Evolutionary conservation across 2,797 vertebrate genomes (phyloP), one percentile per base, ranked within the genome.

Genomic region (Arctocebus calabarensis): DNA sequence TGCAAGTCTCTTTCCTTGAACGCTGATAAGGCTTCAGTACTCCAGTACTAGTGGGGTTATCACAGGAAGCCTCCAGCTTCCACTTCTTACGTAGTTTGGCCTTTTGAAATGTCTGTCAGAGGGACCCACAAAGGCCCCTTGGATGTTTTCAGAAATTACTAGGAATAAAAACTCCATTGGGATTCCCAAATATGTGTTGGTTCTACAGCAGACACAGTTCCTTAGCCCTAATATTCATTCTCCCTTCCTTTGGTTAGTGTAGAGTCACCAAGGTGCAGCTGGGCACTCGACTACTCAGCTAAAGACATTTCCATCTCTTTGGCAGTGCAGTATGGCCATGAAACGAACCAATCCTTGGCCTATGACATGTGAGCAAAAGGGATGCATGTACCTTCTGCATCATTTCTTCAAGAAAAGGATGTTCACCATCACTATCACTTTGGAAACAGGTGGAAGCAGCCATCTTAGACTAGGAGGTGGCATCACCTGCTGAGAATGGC

Each of bases 1-100:
- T 85, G 96, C 90, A 96, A 55, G 40, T 57, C 90, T 97, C 77
- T 95, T 91, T 19, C 3, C 62, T 14, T 85, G 81, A 68, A n/a
- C 3, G 19, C 27, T 73, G 86, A 75, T 79, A 74, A 94, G 19
- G 62, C 52, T 94, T 85, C 84, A 55, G 57, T 84, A 23, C 10
- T 88, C 81, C 13, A 16, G 43, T 25, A 23, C 73, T 5, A 5
- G n/a, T 55, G 37, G 25, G 40, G 93, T 96, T 52, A 81, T 32
- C 55, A 62, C 77, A 75, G 62, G 48, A 77, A 77, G 6, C 3
- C 84, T 96, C 62, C 20, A 88, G 29, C 9, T 48, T 93, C 87
- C 79, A 81, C 34, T 19, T 6, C 0, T 5, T 73, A 79, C 0
- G 1, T 7, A 19, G 66, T 88, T 92, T 62, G 59, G 64, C 57